phyloP scores from a whole-genome alignment of 2,888 invertebrate genomes.

The Thyatira batis region DNA sequence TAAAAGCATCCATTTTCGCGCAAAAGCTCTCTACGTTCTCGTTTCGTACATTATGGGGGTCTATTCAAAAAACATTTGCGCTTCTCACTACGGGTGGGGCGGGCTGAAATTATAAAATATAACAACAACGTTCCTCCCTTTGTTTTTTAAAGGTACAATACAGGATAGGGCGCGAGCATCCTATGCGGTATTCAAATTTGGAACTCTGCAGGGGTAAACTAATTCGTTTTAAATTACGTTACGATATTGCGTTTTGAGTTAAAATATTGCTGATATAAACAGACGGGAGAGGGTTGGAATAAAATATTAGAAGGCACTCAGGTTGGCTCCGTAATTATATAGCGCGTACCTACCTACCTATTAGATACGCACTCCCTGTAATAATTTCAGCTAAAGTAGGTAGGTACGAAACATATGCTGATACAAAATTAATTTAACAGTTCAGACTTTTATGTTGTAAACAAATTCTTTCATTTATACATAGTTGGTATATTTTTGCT shows the following conservation, averaged over 20 bases:
- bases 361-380: slow-evolving; percentile 43
- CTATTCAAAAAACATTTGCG: slow-evolving; percentile 64
- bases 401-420: background rate
- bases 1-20: slow-evolving; percentile 61
- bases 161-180: slow-evolving; percentile 68
- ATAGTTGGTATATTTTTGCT: too few relatives aligned
- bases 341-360: slow-evolving; percentile 53
- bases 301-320: slow-evolving; percentile 59
- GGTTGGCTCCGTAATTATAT: slow-evolving; percentile 52
- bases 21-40: slow-evolving; percentile 62
- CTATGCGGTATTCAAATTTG: slow-evolving; percentile 74
- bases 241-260: slow-evolving; percentile 77
- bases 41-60: slow-evolving; percentile 69
- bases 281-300: slow-evolving; percentile 67
- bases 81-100: slow-evolving; percentile 47
- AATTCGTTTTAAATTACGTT: slow-evolving; percentile 82
- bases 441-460: background rate
- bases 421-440: background rate
- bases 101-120: slow-evolving; percentile 72
- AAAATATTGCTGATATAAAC: slow-evolving; percentile 76
- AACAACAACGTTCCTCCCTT: slow-evolving; percentile 64
- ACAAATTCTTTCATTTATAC: too few relatives aligned
- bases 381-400: slow-evolving; percentile 26
- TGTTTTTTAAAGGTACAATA: slow-evolving; percentile 70
- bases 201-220: slow-evolving; percentile 72